Base-by-base conservation (phyloP, 2,113 vertebrate genomes). In the Passerina amoena region DNA sequence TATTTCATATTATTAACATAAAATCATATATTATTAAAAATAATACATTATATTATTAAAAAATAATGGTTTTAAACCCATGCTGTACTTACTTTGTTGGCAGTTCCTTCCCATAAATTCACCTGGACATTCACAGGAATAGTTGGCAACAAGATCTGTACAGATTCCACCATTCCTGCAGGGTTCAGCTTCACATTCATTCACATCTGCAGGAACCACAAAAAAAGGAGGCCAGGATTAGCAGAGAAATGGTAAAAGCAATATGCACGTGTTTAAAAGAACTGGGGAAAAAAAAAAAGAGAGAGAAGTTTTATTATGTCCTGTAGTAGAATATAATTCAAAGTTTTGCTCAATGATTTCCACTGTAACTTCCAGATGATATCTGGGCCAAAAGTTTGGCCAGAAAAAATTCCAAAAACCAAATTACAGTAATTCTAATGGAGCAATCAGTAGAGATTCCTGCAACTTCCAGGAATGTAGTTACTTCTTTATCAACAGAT, bases 51-150 rank as follows among this genome's bases (percentile, higher is more conserved):
- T 53, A 30, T 53, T 53, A 53, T 30, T 47, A 22, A 7, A 54
- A 54, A 33, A 13, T 13, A 54, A 31, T 54, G 7, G 5, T 27
- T 21, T 22, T 31, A 27, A 57, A 57, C n/a, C 7, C 10, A 33
- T 45, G 9, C 35, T 69, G 63, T 95, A 98, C 99, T 99, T 98
- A 99, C 99, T 99, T 82, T 99, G 98, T 90, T 99, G 99, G 94
- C 99, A 99, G 63, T 99, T 99, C 91, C 98, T 98, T 88, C 99
- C 99, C 99, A 99, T 99, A 97, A 99, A 99, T 98, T 99, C 99
- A 7, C 99, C 99, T 6, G 99, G 99, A 85, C 99, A 99, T 87
- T 99, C 99, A 84, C 99, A 99, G 78, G 99, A 99, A 95, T 99
- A 99, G 97, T 99, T 99, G 87, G 99, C 99, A 95, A 99, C 98